These are phyloP conservation scores for Danionella dracula DNA, from an alignment of 2,797 vertebrate species.

Conservation along the genomic window DNA sequence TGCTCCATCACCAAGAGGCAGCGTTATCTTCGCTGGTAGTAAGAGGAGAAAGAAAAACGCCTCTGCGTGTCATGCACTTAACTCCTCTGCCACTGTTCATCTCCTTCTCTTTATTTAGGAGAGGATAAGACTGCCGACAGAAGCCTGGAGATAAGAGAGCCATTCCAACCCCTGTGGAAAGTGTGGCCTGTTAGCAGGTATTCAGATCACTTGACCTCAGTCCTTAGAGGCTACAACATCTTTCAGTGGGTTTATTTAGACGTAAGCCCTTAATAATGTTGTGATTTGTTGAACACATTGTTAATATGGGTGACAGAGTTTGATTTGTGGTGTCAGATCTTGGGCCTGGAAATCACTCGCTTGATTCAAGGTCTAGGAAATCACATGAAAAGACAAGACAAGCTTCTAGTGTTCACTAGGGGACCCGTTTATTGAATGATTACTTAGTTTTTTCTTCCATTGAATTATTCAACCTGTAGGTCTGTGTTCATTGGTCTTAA, in stretches of 20 bases:
- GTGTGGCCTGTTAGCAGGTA: constrained; percentile 50
- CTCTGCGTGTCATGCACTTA: constrained; percentile 47
- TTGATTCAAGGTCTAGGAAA: constrained; percentile 25
- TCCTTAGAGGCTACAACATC: constrained; percentile 35
- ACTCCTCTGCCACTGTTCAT: constrained; percentile 42
- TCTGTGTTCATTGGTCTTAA: constrained; percentile 13
- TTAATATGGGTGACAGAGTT: constrained; percentile 38
- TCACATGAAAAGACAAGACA: constrained; percentile 25
- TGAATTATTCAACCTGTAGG: constrained; percentile 2
- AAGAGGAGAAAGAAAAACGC: constrained; percentile 51
- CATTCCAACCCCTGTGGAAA: constrained; percentile 45
- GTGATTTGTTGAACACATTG: constrained; percentile 37
- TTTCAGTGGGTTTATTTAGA: constrained; percentile 48
- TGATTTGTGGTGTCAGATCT: constrained; percentile 26
- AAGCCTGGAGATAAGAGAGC: constrained; percentile 45
- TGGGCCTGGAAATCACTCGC: constrained; percentile 12
- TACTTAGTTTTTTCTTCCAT: constrained; percentile 5
- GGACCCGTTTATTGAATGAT: constrained; percentile 13
- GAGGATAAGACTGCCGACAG: constrained; percentile 47
- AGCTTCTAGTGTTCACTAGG: constrained; percentile 12
- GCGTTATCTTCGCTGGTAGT: constrained; percentile 49
- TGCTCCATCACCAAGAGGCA: constrained; percentile 50
- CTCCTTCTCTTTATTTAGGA: constrained; percentile 39
- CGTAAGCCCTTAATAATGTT: constrained; percentile 35
- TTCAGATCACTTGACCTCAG: constrained; percentile 50